Base-by-base conservation (phyloP, 2,797 vertebrate species). In the Phrynocephalus vlangalii region DNA sequence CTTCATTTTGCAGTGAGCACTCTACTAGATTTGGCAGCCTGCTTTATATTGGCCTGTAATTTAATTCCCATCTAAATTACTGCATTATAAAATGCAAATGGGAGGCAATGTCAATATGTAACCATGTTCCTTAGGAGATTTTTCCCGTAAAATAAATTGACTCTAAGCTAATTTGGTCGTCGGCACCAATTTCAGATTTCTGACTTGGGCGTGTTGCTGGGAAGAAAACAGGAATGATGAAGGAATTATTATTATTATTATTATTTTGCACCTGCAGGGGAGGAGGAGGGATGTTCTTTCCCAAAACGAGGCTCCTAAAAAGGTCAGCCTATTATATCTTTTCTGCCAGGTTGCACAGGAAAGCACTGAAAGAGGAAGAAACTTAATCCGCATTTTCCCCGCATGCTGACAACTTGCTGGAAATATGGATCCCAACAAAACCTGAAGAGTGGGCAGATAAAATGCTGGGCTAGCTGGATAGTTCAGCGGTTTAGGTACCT, bases 1-100 rank as follows among this genome's bases (percentile, higher is more conserved):
- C 50, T 86, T 86, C 75, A 73, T 89, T 89, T 79, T 73, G 67
- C 76, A 79, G 71, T 16, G 83, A 79, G 80, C 75, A 56, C 68
- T 67, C 20, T 38, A 83, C 44, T 83, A 44, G 67, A 79, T 63
- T 82, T 87, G 86, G 83, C 89, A 90, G 75, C 75, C 38, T 50
- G 76, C 44, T 79, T 82, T 66, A 82, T 71, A 88, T 84, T 82
- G 83, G 48, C 30, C 71, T 83, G 83, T 83, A 86, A 88, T 88
- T 88, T 88, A 83, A 88, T 88, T 86, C 86, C 86, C 82, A 88
- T 79, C 72, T 77, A 90, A 86, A 86, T 82, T 50, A 85, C 84
- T 90, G 56, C 86, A 86, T 83, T 88, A 86, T 72, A 82, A 77
- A 22, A 75, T 86, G 60, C 75, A 85, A 86, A 63, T 83, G 83